These are phyloP conservation scores for Gandaritis pyraliata DNA, from an alignment of 2,888 invertebrate genomes.

Conservation along the genomic window DNA sequence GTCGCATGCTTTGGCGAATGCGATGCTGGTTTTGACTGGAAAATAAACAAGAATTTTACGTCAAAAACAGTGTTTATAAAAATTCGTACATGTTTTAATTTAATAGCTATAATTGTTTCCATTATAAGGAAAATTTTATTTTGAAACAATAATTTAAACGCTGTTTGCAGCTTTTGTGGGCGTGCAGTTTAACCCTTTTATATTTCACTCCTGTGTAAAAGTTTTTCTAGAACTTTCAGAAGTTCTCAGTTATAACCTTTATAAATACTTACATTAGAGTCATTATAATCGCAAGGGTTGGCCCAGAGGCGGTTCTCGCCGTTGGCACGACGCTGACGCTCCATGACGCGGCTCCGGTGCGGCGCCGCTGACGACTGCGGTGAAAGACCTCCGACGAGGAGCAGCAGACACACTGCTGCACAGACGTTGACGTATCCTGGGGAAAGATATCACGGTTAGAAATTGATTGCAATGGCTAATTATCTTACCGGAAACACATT, in stretches of 20 bases:
- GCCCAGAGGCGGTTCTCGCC: conserved; percentile 68
- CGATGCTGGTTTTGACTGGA: conserved; percentile 60
- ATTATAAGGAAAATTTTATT: too few species aligned
- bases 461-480: too few species aligned
- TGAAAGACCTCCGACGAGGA: conserved; percentile 70
- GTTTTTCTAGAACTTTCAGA: too few species aligned
- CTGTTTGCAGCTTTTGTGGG: too few species aligned
- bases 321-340: conserved; percentile 58
- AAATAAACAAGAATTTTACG: conserved; percentile 41
- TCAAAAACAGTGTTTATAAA: not conserved
- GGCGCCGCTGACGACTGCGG: conserved; percentile 74
- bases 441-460: not conserved
- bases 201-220: too few species aligned
- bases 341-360: conserved; percentile 63
- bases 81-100: too few species aligned
- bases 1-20: conserved; percentile 59
- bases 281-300: conserved; percentile 72
- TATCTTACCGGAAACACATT: too few species aligned
- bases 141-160: too few species aligned
- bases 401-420: conserved; percentile 74
- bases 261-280: conserved; percentile 50
- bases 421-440: conserved; percentile 81
- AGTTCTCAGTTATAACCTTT: not conserved
- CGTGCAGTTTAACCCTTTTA: too few species aligned
- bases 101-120: too few species aligned